Percentiles rank a stretch among this genome's conserved stretches.
Conservation (phyloP, 2,888 invertebrate species). For the Plutella xylostella region DNA sequence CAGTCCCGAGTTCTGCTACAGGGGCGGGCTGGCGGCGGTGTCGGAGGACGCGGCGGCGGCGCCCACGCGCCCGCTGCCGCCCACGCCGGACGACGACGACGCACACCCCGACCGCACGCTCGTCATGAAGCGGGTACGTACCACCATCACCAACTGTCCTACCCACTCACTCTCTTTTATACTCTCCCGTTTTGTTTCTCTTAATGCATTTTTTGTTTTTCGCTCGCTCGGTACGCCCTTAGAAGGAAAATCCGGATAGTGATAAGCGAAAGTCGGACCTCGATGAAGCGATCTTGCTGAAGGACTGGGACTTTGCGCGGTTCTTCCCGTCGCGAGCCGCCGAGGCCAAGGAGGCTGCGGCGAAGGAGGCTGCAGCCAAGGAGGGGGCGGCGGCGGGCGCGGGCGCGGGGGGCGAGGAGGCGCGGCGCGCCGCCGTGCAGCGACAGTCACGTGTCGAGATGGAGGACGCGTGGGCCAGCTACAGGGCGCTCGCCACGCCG, state of each 20-base stretch:
- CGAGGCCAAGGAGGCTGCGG: slow-evolving; percentile 41
- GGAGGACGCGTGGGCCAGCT: slow-evolving; percentile 58
- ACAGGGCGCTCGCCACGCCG: slow-evolving; percentile 54
- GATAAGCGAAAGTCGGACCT: slow-evolving; percentile 68
- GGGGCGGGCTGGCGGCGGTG: slow-evolving; percentile 69
- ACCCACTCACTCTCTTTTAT: slow-evolving; percentile 4
- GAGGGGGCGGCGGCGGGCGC: slow-evolving; percentile 42
- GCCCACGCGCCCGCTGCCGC: slow-evolving; percentile 93
- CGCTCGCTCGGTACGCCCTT: slow-evolving; percentile 24
- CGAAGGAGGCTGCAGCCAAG: slow-evolving; percentile 33
- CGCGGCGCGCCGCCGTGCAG: slow-evolving; percentile 47
- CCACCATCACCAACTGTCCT: neutral
- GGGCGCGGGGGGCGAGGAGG: slow-evolving; percentile 37
- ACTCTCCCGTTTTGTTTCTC: slow-evolving; percentile 18
- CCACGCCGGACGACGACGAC: slow-evolving; percentile 94
- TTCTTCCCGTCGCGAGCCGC: slow-evolving; percentile 76
- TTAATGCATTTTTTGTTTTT: slow-evolving; percentile 17
- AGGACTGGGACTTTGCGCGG: slow-evolving; percentile 89
- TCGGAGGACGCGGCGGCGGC: slow-evolving; percentile 73
- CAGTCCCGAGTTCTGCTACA: slow-evolving; percentile 88
- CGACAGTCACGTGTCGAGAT: slow-evolving; percentile 57
- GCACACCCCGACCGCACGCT: slow-evolving; percentile 85
- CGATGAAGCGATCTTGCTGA: slow-evolving; percentile 83
- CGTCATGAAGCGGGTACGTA: slow-evolving; percentile 91
- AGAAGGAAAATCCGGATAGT: slow-evolving; percentile 51